These are phyloP conservation scores for Aphelenchoides besseyi DNA, from an alignment of 1,140 invertebrate species.

Conservation along the genomic window DNA sequence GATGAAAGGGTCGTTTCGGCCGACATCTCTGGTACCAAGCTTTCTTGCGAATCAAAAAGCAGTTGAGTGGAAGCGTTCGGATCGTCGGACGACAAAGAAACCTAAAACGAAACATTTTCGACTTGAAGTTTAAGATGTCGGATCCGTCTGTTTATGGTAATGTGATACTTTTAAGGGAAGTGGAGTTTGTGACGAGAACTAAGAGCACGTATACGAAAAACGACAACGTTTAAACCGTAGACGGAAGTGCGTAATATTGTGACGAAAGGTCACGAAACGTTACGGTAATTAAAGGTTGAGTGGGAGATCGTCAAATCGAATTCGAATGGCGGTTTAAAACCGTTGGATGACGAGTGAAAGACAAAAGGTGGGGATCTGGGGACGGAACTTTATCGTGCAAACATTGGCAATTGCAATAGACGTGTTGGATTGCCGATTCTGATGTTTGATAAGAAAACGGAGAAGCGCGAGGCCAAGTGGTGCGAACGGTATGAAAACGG, in stretches of 20 bases:
- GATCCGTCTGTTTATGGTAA: too few relatives aligned
- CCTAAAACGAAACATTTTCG: slow-evolving; percentile 13
- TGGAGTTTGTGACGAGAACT: too few relatives aligned
- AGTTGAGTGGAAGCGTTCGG: slow-evolving; percentile 27
- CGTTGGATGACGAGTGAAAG: too few relatives aligned
- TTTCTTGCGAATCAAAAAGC: slow-evolving; percentile 25
- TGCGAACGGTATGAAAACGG: not conserved
- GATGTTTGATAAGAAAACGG: slow-evolving; percentile 1
- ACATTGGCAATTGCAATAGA: not conserved
- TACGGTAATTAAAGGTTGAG: too few relatives aligned
- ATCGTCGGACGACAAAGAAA: slow-evolving; percentile 27
- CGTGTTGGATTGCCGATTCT: too few relatives aligned
- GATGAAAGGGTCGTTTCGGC: not conserved
- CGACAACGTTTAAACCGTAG: not conserved
- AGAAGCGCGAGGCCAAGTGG: not conserved
- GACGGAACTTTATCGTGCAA: too few relatives aligned
- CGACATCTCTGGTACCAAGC: slow-evolving; percentile 10
- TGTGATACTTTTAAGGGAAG: too few relatives aligned
- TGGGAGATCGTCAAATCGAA: too few relatives aligned
- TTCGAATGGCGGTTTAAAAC: slow-evolving; percentile 1
- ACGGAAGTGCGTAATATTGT: not conserved
- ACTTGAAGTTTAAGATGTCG: too few relatives aligned
- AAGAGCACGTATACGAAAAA: not conserved
- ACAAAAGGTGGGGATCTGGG: too few relatives aligned
- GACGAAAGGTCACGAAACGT: not conserved